A percentile compares a stretch with the other conserved stretches of the same genome.
phyloP scores from a whole-genome alignment of 2,888 invertebrate genomes.

The Polyploca ridens region DNA sequence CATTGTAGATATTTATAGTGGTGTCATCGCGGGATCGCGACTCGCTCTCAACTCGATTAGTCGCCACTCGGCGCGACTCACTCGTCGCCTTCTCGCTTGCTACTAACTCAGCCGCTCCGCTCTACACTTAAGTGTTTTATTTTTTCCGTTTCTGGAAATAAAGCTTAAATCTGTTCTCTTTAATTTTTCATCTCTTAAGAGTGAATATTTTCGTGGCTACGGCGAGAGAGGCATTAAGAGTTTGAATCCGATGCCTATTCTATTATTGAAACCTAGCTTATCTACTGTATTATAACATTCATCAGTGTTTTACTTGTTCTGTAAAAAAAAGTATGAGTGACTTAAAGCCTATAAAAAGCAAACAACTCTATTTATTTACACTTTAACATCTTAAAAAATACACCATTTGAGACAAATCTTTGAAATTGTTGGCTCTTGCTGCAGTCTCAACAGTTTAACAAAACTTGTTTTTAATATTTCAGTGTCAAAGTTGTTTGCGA shows the following conservation, averaged over 20 bases:
- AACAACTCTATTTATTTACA: too few species aligned
- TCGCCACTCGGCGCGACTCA: slow-evolving; percentile 6
- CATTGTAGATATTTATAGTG: slow-evolving; percentile 3
- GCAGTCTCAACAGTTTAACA: neutral
- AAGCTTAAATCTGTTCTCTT: slow-evolving; percentile 2
- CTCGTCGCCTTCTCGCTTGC: slow-evolving; percentile 2
- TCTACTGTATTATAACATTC: neutral
- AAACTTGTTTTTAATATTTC: neutral
- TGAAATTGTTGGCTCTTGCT: neutral
- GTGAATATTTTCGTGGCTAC: neutral
- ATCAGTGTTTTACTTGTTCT: too few species aligned
- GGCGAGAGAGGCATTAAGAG: neutral
- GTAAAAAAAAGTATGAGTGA: neutral
- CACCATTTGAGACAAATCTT: neutral
- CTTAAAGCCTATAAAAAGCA: too few species aligned
- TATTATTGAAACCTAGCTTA: neutral
- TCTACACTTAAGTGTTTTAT: neutral
- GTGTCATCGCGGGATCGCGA: slow-evolving; percentile 2
- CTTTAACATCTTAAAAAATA: too few species aligned
- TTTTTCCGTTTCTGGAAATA: neutral
- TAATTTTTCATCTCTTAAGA: neutral
- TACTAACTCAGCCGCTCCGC: slow-evolving; percentile 4
- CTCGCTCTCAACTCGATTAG: slow-evolving; percentile 11
- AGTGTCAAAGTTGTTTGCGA: slow-evolving; percentile 1
- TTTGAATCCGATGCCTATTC: neutral